Conservation (phyloP, 1,140 invertebrate genomes). For the Drosophila parvula region DNA sequence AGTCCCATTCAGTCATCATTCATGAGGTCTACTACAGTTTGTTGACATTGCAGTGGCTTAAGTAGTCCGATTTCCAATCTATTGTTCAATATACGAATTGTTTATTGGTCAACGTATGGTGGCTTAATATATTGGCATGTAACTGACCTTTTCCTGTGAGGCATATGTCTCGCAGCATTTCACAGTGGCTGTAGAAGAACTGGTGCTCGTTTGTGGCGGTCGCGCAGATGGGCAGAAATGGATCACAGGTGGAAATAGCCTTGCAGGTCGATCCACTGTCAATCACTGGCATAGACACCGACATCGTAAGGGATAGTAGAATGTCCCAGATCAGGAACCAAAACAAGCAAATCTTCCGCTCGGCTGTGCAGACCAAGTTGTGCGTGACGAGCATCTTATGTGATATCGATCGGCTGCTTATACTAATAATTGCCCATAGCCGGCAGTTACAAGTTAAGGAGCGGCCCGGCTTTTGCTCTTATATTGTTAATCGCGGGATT, state of each 20-base stretch:
- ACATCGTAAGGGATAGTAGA: conserved; percentile 34
- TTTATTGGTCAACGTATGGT: background rate
- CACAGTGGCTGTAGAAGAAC: conserved; percentile 81
- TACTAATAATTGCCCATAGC: conserved; percentile 4
- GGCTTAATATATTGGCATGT: background rate
- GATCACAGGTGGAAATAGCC: conserved; percentile 61
- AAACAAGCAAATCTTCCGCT: conserved; percentile 30
- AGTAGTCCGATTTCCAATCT: conserved; percentile 74
- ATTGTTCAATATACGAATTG: conserved; percentile 1
- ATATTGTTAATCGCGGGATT: conserved; percentile 4
- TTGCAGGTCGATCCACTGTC: conserved; percentile 43
- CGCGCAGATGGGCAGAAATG: conserved; percentile 69
- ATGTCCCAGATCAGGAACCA: conserved; percentile 49
- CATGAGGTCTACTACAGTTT: conserved; percentile 47
- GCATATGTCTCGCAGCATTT: conserved; percentile 75
- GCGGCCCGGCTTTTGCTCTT: background rate
- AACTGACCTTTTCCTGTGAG: conserved; percentile 72
- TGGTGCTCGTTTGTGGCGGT: conserved; percentile 66
- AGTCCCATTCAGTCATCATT: background rate
- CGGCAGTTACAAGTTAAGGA: background rate
- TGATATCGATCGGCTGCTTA: background rate
- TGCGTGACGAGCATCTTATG: conserved; percentile 18
- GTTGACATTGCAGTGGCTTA: conserved; percentile 76
- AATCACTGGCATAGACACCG: conserved; percentile 50
- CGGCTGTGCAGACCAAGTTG: background rate